Conservation (phyloP, 2,113 vertebrate species). For the Pedionomus torquatus region DNA sequence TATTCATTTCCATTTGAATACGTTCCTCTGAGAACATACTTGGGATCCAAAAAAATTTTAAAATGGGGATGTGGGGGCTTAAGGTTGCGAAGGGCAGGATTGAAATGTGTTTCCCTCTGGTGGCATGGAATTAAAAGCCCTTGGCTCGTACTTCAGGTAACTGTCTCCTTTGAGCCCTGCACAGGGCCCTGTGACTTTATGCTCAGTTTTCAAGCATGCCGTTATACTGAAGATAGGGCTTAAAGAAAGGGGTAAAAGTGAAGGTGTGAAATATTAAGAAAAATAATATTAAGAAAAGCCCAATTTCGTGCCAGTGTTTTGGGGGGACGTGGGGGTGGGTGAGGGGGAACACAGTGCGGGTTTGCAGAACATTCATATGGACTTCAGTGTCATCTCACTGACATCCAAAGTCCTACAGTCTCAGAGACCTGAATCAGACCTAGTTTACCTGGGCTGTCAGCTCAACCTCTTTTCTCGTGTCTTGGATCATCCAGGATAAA, state of each 20-base stretch:
- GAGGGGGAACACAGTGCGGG: too few relatives aligned
- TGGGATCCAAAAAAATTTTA: not conserved
- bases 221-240: not conserved
- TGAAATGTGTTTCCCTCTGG: slow-evolving; percentile 16
- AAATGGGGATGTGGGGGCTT: not conserved
- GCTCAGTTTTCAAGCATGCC: not conserved
- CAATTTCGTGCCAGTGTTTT: not conserved
- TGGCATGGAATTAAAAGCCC: not conserved
- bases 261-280: not conserved
- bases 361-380: not conserved
- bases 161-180: not conserved
- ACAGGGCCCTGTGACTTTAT: rapidly evolving
- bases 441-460: not conserved
- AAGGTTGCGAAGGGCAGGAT: not conserved
- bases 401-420: not conserved
- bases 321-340: too few relatives aligned
- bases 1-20: slow-evolving; percentile 67
- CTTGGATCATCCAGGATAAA: not conserved
- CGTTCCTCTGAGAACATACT: not conserved
- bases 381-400: not conserved
- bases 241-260: not conserved
- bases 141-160: not conserved
- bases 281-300: not conserved
- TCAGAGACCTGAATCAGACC: not conserved
- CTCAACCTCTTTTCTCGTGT: rapidly evolving